These are phyloP conservation scores for Theocolax elegans DNA, from an alignment of 1,140 invertebrate genomes.

Conservation along the genomic window DNA sequence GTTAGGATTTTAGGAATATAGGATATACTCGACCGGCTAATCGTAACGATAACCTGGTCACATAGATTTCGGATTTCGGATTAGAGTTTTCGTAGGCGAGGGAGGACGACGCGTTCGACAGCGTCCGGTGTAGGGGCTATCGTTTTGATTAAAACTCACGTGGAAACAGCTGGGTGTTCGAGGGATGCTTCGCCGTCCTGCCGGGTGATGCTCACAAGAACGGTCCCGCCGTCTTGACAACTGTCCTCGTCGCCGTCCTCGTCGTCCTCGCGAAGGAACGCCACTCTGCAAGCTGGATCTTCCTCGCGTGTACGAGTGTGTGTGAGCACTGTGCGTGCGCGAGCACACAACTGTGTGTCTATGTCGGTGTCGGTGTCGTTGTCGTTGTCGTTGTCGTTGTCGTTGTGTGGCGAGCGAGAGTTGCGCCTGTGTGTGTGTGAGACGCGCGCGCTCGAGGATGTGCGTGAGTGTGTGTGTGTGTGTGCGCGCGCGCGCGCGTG, in stretches of 20 bases:
- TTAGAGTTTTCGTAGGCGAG: too few species aligned
- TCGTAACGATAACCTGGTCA: too few species aligned
- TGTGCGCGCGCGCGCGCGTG: not conserved
- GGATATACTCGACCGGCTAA: too few species aligned
- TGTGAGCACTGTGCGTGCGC: too few species aligned
- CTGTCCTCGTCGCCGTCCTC: not conserved
- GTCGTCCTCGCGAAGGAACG: not conserved
- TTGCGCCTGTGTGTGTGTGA: too few species aligned
- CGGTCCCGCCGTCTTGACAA: conserved; percentile 7
- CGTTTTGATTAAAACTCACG: too few species aligned
- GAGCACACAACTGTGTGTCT: not conserved
- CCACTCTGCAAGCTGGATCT: too few species aligned
- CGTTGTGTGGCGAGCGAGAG: too few species aligned
- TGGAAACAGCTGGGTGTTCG: not conserved
- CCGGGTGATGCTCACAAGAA: not conserved
- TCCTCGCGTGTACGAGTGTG: too few species aligned
- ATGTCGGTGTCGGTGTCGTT: not conserved
- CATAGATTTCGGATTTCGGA: too few species aligned
- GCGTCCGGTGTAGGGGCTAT: not conserved
- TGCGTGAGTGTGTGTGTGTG: not conserved
- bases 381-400: not conserved
- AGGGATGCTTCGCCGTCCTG: not conserved
- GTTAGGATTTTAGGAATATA: too few species aligned
- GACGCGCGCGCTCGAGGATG: too few species aligned
- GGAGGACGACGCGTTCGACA: not conserved